phyloP scores from a whole-genome alignment of 2,888 invertebrate species.

The Gisinianus flammeolus region DNA sequence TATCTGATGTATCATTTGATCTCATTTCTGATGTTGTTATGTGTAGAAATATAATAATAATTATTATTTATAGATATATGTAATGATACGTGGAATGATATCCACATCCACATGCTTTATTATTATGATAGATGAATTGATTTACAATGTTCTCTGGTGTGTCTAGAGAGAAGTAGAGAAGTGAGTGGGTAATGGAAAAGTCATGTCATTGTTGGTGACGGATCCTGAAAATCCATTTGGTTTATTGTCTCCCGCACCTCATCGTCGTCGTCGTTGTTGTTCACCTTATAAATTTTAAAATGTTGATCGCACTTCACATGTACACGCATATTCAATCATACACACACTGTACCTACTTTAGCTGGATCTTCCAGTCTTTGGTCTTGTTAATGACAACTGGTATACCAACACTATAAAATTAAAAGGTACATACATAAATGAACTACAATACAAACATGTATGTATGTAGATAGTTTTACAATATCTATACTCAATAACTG shows the following conservation, averaged over 20 bases:
- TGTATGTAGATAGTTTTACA: background rate
- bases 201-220: slow-evolving; percentile 3
- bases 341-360: too few species aligned
- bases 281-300: background rate
- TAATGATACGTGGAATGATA: background rate
- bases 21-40: background rate
- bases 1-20: background rate
- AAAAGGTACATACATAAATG: too few species aligned
- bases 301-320: background rate
- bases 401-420: too few species aligned
- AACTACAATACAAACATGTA: background rate
- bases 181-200: slow-evolving; percentile 14
- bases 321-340: too few species aligned
- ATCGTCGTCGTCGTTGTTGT: background rate
- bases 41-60: background rate
- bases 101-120: too few species aligned
- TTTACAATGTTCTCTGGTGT: background rate
- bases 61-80: background rate
- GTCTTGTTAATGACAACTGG: background rate
- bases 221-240: background rate
- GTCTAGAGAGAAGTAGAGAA: background rate
- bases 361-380: background rate
- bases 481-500: background rate
- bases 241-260: background rate
- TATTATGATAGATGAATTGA: background rate